Conservation (phyloP, 53 echinoderm and acorn worm species). For the Echinometra lucunter region DNA sequence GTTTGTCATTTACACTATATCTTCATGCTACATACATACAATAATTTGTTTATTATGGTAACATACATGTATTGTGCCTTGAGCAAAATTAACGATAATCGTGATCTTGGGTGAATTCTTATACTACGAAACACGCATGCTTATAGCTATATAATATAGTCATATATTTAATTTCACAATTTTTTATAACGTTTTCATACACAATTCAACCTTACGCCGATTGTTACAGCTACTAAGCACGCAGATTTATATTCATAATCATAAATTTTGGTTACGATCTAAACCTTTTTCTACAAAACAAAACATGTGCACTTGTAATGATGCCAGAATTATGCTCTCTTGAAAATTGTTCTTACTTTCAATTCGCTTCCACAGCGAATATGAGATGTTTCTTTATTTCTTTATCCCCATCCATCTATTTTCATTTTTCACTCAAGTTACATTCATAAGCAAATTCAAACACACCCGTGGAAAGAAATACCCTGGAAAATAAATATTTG, state of each 20-base stretch:
- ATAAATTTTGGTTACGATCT: neutral
- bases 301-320: neutral
- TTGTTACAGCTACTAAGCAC: neutral
- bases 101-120: neutral
- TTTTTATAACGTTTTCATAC: neutral
- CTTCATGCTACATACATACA: neutral
- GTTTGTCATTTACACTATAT: neutral
- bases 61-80: neutral
- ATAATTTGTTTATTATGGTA: neutral
- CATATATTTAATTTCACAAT: neutral
- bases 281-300: neutral
- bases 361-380: neutral
- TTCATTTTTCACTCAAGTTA: neutral
- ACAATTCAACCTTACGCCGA: neutral
- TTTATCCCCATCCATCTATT: neutral
- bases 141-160: neutral
- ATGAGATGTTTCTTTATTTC: constrained; percentile 2
- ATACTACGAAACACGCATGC: neutral
- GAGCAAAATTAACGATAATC: neutral
- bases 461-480: neutral
- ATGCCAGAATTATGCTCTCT: neutral
- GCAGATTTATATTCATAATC: neutral
- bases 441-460: neutral
- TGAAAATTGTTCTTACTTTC: neutral
- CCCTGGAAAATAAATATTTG: neutral